These are phyloP conservation scores for Zygothrica quintamaculata DNA, from an alignment of 2,888 invertebrate genomes.

Conservation along the genomic window DNA sequence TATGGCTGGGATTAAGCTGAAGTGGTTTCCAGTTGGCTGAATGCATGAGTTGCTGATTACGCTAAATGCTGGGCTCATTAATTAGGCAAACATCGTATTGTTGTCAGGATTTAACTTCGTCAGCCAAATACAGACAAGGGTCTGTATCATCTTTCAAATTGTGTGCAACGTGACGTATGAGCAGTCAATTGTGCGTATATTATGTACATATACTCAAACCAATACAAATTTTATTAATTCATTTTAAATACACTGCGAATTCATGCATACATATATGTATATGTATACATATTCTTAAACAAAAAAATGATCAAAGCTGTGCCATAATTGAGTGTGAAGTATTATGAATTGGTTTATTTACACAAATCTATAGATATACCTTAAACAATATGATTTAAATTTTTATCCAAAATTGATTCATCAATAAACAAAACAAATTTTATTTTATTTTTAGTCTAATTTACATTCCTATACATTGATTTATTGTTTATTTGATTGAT, in stretches of 20 bases:
- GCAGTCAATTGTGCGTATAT: conserved; percentile 28
- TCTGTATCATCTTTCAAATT: not conserved
- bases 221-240: not conserved
- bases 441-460: too few species aligned
- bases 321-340: too few species aligned
- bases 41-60: conserved; percentile 12
- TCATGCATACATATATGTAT: not conserved
- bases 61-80: conserved; percentile 8
- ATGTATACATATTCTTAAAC: not conserved
- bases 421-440: too few species aligned
- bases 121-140: not conserved
- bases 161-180: conserved; percentile 30
- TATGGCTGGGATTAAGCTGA: not conserved
- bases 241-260: not conserved
- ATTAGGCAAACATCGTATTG: conserved; percentile 24
- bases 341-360: too few species aligned
- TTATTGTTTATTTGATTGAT: too few species aligned
- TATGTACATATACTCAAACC: not conserved
- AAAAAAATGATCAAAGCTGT: too few species aligned
- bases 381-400: too few species aligned
- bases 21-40: conserved; percentile 1
- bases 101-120: not conserved
- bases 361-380: too few species aligned
- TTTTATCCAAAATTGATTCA: too few species aligned
- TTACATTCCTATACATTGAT: too few species aligned